Evolutionary conservation across 2,113 vertebrate genomes (phyloP), one percentile per base, ranked within the genome.

Genomic region (Ciconia boyciana): DNA sequence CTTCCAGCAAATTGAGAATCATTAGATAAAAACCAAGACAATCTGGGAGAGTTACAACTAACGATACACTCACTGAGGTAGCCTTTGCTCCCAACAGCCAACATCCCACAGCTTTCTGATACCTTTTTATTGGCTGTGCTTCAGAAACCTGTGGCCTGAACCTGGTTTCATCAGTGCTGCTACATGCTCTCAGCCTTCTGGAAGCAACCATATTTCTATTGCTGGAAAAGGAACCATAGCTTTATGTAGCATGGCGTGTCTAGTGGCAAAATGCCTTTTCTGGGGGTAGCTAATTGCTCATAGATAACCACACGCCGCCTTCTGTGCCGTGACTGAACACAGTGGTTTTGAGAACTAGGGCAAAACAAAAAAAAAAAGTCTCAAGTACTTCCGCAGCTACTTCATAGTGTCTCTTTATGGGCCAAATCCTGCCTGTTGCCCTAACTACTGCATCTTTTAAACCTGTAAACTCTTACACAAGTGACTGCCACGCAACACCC

Each of bases 31-130:
- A 18, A 1, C 0, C 3, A 43, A 57, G 44, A 20, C 10, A 15
- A 29, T 2, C 11, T n/a, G 44, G 24, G 36, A 15, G 46, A 61
- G 54, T 16, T 5, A 22, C n/a, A 89, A 52, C 28, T 34, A 60
- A 41, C 24, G 16, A 3, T 5, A 16, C 9, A 1, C 24, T 18
- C 28, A 2, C 26, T 28, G 62, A 46, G 26, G 11, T 0, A 15
- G 54, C 21, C 46, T 83, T 62, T 46, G 79, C 46, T 85, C 21
- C 66, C 83, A 57, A 13, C 8, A 93, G 75, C 60, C 36, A 74
- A 26, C 25, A 24, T 15, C 36, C 72, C 25, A 29, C 39, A 61
- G 80, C 72, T 34, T 26, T 64, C 70, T 13, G 51, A 13, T 7
- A 4, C 28, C 17, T 43, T 51, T 48, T 69, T 18, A 16, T 3